Percentiles rank a stretch among this genome's conserved stretches.
phyloP scores from a whole-genome alignment of 2,113 vertebrate genomes.

The Heterochromis multidens region DNA sequence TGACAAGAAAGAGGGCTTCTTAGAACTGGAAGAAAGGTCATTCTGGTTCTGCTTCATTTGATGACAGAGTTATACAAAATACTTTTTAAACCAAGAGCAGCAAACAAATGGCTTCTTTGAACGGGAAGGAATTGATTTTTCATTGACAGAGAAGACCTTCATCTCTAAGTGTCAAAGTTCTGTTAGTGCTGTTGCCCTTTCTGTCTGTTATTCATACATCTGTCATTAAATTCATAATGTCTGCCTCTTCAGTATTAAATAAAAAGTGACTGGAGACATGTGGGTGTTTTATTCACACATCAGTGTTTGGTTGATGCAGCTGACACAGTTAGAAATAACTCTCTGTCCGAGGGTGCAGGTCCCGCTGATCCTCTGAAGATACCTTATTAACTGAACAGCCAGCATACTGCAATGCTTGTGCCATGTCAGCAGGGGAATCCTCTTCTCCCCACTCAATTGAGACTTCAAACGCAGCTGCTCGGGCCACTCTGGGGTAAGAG shows the following conservation, averaged over 20 bases:
- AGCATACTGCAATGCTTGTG: constrained; percentile 13
- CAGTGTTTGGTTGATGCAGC: not conserved
- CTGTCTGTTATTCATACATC: not conserved
- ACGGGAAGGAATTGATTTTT: not conserved
- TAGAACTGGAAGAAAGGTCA: rapidly evolving
- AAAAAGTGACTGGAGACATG: not conserved
- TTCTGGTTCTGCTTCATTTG: not conserved
- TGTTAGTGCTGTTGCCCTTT: not conserved
- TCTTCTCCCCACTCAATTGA: constrained; percentile 46
- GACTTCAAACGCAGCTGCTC: constrained; percentile 46
- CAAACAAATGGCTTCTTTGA: not conserved
- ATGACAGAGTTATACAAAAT: not conserved
- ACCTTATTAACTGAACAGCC: constrained; percentile 50
- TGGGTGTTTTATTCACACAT: constrained; percentile 19
- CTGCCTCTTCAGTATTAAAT: not conserved
- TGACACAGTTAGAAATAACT: constrained; percentile 8
- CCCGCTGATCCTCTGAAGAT: constrained; percentile 12
- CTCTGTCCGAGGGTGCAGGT: not conserved
- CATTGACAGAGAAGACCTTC: not conserved
- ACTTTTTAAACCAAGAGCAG: not conserved
- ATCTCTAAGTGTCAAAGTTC: not conserved
- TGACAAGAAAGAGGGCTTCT: not conserved
- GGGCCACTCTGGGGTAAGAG: constrained; percentile 1
- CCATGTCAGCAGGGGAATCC: constrained; percentile 58
- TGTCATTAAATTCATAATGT: not conserved